phyloP scores from a whole-genome alignment of 2,113 vertebrate species.

The Opisthocomus hoazin region DNA sequence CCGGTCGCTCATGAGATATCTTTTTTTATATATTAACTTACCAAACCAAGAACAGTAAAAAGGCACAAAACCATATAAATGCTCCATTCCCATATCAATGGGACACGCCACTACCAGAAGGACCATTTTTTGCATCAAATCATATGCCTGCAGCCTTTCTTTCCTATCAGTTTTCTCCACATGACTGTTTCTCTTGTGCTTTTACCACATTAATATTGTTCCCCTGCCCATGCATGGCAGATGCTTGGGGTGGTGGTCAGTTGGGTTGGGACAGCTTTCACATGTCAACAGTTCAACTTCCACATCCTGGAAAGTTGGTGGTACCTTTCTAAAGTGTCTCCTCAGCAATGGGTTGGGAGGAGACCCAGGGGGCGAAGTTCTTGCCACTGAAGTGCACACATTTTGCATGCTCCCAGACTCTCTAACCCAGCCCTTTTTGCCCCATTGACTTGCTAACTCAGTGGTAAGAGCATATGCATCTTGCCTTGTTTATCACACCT shows the following conservation, averaged over 20 bases:
- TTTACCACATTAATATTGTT: not conserved
- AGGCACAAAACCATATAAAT: not conserved
- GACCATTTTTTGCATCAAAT: not conserved
- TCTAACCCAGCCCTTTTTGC: not conserved
- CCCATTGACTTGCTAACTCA: not conserved
- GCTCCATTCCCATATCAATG: not conserved
- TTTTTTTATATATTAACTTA: not conserved
- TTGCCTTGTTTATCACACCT: not conserved
- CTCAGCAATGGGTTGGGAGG: not conserved
- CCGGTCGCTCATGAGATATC: not conserved
- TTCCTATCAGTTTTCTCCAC: not conserved
- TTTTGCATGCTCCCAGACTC: not conserved
- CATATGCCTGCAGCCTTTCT: not conserved
- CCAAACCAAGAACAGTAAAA: not conserved
- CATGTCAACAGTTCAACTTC: not conserved
- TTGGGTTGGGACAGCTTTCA: not conserved
- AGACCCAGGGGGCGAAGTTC: not conserved
- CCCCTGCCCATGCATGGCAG: rapidly evolving
- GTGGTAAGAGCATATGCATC: not conserved
- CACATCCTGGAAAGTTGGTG: not conserved
- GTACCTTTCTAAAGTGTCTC: not conserved
- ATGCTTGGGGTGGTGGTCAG: not conserved
- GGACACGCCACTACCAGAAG: not conserved
- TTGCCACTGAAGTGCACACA: not conserved
- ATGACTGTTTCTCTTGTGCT: not conserved